Percentiles rank a stretch among this genome's conserved stretches.
phyloP scores from a whole-genome alignment of 2,888 invertebrate species.

The Clusia tigrina region DNA sequence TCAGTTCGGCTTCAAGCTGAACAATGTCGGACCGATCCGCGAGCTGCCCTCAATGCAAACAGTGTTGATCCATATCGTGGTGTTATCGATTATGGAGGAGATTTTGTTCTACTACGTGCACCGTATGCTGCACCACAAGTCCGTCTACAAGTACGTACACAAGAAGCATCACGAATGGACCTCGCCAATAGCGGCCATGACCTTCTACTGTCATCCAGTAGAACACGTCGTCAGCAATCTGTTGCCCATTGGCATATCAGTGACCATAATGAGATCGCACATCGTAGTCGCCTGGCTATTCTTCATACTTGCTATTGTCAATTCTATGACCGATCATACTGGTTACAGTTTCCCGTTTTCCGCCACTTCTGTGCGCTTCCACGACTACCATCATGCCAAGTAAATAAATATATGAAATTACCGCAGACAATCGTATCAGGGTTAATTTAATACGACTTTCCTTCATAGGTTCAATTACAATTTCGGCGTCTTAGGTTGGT shows the following conservation, averaged over 20 bases:
- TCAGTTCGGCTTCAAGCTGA: constrained; percentile 39
- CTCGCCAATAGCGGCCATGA: constrained; percentile 80
- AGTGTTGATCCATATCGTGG: constrained; percentile 72
- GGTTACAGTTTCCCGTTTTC: constrained; percentile 83
- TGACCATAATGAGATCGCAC: constrained; percentile 74
- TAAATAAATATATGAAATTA: constrained; percentile 56
- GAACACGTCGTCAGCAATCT: constrained; percentile 79
- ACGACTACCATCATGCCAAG: constrained; percentile 88
- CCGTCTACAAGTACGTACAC: constrained; percentile 80
- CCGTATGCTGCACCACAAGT: constrained; percentile 77
- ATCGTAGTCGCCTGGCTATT: constrained; percentile 78
- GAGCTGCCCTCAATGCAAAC: constrained; percentile 78
- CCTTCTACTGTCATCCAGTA: constrained; percentile 80
- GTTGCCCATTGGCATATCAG: constrained; percentile 76
- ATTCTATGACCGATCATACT: constrained; percentile 80
- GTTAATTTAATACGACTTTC: neutral
- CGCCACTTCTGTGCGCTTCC: constrained; percentile 81
- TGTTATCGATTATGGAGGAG: constrained; percentile 78
- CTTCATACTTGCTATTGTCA: constrained; percentile 75
- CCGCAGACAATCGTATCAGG: neutral
- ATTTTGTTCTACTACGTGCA: constrained; percentile 85
- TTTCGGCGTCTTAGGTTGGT: constrained; percentile 81
- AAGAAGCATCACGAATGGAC: constrained; percentile 90
- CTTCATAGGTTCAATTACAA: constrained; percentile 78
- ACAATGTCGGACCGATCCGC: constrained; percentile 65